Conservation (phyloP, 2,113 vertebrate species). For the Hiodon tergisus region DNA sequence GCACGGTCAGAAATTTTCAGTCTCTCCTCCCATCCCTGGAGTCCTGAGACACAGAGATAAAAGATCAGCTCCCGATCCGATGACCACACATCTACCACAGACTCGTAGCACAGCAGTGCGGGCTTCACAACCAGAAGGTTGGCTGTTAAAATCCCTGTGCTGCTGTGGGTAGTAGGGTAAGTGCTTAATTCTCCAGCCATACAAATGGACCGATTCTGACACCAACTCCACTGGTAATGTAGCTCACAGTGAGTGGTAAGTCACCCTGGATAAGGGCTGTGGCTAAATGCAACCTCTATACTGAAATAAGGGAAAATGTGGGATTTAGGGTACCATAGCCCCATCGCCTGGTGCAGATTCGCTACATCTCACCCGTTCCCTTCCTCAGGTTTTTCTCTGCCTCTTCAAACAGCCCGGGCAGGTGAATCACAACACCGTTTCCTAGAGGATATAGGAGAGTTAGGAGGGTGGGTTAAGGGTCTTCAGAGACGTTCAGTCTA, state of each 20-base stretch:
- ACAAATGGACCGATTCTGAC: no score
- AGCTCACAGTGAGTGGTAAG: no score
- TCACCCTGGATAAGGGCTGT: no score
- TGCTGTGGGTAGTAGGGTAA: no score
- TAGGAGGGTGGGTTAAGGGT: neutral
- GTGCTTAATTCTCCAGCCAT: no score
- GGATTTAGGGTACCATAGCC: neutral
- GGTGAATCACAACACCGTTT: slow-evolving; percentile 72
- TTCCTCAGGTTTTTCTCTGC: slow-evolving; percentile 67
- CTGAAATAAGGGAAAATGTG: no score
- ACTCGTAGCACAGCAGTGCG: neutral
- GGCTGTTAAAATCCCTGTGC: no score
- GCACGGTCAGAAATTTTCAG: slow-evolving; percentile 73
- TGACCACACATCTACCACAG: neutral
- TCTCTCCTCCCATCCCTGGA: slow-evolving; percentile 70
- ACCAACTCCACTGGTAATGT: no score
- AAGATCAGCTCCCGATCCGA: neutral
- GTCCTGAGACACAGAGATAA: slow-evolving; percentile 42
- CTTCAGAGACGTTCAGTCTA: neutral
- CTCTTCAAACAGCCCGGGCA: slow-evolving; percentile 72
- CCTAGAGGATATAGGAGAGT: slow-evolving; percentile 43
- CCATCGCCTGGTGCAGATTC: neutral
- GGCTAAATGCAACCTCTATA: no score
- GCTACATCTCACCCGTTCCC: slow-evolving; percentile 58
- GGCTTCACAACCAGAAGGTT: no score